These are phyloP conservation scores for Ophion obscuratus DNA, from an alignment of 2,888 invertebrate genomes.

Conservation along the genomic window DNA sequence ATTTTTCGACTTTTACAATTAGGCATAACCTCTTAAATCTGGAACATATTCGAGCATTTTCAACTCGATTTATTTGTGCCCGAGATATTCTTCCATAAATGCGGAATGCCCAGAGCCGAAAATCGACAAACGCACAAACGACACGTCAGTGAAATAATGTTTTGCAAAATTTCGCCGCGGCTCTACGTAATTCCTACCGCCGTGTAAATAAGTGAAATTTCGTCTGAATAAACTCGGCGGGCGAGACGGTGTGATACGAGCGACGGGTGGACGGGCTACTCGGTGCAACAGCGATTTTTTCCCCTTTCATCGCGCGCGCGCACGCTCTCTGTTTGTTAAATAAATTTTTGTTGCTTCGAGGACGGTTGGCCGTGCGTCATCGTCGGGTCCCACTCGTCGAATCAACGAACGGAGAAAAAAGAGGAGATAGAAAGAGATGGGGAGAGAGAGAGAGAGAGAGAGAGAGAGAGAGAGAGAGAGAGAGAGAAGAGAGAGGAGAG, in stretches of 20 bases:
- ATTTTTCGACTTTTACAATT: no score
- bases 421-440: slow-evolving; percentile 36
- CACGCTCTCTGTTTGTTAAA: slow-evolving; percentile 69
- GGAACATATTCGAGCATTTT: no score
- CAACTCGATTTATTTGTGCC: no score
- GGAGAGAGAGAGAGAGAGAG: slow-evolving; percentile 24
- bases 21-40: no score
- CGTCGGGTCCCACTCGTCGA: slow-evolving; percentile 72
- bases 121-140: not conserved
- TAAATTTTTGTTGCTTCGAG: slow-evolving; percentile 79
- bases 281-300: slow-evolving; percentile 23
- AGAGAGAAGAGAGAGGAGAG: slow-evolving; percentile 15
- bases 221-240: slow-evolving; percentile 62
- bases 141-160: slow-evolving; percentile 29
- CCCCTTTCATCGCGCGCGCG: slow-evolving; percentile 20
- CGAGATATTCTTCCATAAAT: no score
- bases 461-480: slow-evolving; percentile 41
- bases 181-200: slow-evolving; percentile 6
- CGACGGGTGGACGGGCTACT: slow-evolving; percentile 32
- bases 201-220: slow-evolving; percentile 55
- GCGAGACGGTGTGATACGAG: slow-evolving; percentile 38
- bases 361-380: slow-evolving; percentile 76
- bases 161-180: slow-evolving; percentile 2
- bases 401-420: slow-evolving; percentile 71
- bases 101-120: not conserved